A percentile compares a stretch with the other conserved stretches of the same genome.
Evolutionary conservation across 2,888 invertebrate species (phyloP).

Genomic region (Escarpia spicata): DNA sequence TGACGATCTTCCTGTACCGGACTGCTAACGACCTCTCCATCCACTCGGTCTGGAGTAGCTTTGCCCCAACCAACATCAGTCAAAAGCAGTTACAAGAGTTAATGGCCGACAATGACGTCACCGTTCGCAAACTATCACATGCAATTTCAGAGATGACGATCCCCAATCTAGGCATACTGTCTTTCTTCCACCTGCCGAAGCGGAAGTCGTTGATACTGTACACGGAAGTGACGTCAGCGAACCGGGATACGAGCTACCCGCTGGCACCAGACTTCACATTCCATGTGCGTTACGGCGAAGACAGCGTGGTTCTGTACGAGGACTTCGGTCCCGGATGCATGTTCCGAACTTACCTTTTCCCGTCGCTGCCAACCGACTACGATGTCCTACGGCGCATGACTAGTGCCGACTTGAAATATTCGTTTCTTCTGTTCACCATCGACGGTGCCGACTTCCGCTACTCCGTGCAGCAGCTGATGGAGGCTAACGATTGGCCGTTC

Average conservation of each 20-base stretch:
- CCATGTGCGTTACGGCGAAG: constrained; percentile 39
- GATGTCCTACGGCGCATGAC: constrained; percentile 35
- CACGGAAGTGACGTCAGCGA: constrained; percentile 43
- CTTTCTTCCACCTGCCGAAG: constrained; percentile 35
- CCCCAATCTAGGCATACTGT: constrained; percentile 22
- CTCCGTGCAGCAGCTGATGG: constrained; percentile 38
- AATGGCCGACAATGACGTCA: background rate
- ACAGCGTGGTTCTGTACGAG: constrained; percentile 42
- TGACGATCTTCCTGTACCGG: background rate
- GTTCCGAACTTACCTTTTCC: constrained; percentile 41
- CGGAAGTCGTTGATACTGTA: constrained; percentile 26
- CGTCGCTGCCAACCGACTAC: constrained; percentile 38
- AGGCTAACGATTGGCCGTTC: constrained; percentile 40
- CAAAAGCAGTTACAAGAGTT: constrained; percentile 18
- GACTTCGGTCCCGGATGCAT: constrained; percentile 44
- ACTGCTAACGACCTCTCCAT: background rate
- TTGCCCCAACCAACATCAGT: constrained; percentile 3
- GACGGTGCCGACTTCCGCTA: constrained; percentile 35
- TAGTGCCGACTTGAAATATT: constrained; percentile 31
- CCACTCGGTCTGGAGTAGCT: constrained; percentile 8
- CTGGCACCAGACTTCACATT: constrained; percentile 47
- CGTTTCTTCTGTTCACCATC: constrained; percentile 31
- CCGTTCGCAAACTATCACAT: background rate
- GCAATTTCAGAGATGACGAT: background rate
- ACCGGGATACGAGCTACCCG: constrained; percentile 42